phyloP scores from a whole-genome alignment of 2,113 vertebrate species.

The Hiodon alosoides region DNA sequence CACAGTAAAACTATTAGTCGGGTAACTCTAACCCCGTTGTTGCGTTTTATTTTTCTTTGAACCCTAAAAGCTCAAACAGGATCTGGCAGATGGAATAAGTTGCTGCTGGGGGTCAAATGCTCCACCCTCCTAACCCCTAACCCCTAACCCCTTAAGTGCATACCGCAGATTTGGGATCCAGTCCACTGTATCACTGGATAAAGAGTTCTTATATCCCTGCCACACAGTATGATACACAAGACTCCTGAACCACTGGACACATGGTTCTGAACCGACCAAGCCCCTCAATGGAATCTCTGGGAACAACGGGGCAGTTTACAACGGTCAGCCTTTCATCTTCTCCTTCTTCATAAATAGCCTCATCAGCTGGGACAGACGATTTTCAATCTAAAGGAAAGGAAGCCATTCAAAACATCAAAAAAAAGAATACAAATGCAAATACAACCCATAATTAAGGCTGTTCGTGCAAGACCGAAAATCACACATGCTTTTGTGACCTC shows the following conservation, averaged over 20 bases:
- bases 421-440: background rate
- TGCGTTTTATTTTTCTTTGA: no score
- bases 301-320: background rate
- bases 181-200: background rate
- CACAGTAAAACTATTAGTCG: no score
- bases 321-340: conserved; percentile 63
- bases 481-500: background rate
- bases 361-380: conserved; percentile 87
- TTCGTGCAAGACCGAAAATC: background rate
- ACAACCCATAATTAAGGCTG: background rate
- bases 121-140: background rate
- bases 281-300: background rate
- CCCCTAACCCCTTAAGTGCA: background rate
- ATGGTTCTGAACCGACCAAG: background rate
- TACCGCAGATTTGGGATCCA: background rate
- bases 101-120: background rate
- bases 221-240: no score
- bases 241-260: background rate
- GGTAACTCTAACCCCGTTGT: no score
- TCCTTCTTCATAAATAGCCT: conserved; percentile 92
- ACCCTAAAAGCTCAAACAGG: no score
- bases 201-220: background rate
- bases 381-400: conserved; percentile 71
- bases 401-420: conserved; percentile 14
- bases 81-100: background rate